Evolutionary conservation across 2,888 invertebrate species (phyloP).

Genomic region (Teleiodes luculella): DNA sequence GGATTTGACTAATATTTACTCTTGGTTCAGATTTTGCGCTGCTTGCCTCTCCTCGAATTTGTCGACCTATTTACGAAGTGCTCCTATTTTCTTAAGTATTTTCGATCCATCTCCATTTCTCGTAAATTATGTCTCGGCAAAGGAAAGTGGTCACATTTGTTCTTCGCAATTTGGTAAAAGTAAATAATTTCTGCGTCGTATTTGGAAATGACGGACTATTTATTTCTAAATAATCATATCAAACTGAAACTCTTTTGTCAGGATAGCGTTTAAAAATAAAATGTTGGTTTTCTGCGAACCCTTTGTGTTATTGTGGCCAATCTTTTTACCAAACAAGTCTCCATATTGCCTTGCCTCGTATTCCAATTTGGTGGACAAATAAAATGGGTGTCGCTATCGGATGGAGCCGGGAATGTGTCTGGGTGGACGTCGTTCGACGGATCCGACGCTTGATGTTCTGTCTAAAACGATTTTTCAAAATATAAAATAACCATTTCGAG

Average conservation of each 20-base stretch:
- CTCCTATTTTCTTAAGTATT: background rate
- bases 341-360: constrained; percentile 34
- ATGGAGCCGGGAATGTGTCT: constrained; percentile 8
- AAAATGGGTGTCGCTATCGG: constrained; percentile 35
- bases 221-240: too few species aligned
- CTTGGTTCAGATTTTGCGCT: constrained; percentile 3
- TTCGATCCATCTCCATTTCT: constrained; percentile 15
- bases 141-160: constrained; percentile 11
- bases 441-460: background rate
- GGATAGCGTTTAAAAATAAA: too few species aligned
- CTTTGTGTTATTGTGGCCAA: background rate
- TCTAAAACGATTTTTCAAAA: background rate
- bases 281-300: too few species aligned
- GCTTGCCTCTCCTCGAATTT: background rate
- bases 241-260: background rate
- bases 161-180: constrained; percentile 1
- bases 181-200: background rate
- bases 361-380: constrained; percentile 56
- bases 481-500: too few species aligned
- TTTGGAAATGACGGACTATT: background rate
- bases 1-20: constrained; percentile 5
- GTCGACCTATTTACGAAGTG: constrained; percentile 3
- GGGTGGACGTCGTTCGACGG: constrained; percentile 4
- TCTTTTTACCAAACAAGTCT: constrained; percentile 17
- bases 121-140: constrained; percentile 5